Evolutionary conservation across 1,140 invertebrate genomes (phyloP).

Genomic region (Branchinecta lynchi): DNA sequence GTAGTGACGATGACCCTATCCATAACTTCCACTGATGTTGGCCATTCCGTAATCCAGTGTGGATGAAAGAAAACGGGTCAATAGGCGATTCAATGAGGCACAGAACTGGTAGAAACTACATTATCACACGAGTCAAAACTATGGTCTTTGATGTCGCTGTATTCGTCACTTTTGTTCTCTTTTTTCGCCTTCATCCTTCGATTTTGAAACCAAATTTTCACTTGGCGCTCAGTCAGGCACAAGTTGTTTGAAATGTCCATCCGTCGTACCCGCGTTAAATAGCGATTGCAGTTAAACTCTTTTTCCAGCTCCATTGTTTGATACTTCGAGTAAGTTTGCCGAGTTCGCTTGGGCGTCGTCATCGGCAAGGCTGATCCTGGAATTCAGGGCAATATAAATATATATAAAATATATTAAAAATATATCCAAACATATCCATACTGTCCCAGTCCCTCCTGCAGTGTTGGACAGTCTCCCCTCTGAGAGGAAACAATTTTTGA

Average conservation of each 20-base stretch:
- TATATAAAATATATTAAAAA: no score
- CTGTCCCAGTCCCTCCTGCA: no score
- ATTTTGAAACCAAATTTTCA: slow-evolving; percentile 1
- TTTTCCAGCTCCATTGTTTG: not conserved
- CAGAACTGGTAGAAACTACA: not conserved
- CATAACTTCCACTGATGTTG: no score
- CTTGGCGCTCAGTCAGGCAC: not conserved
- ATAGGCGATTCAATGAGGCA: not conserved
- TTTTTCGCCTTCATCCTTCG: slow-evolving; percentile 1
- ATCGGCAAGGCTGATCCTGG: not conserved
- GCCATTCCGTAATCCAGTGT: no score
- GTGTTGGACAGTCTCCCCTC: no score
- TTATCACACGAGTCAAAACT: not conserved
- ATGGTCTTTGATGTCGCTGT: not conserved
- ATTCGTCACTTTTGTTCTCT: not conserved
- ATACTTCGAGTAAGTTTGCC: not conserved
- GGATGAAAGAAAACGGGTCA: no score
- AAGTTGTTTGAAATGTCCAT: not conserved
- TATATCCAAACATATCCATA: no score
- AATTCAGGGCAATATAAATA: not conserved
- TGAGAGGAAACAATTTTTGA: no score
- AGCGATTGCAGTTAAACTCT: not conserved
- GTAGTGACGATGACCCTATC: no score
- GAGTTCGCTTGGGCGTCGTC: not conserved
- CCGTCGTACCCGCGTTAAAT: not conserved